These are phyloP conservation scores for Platalea minor DNA, from an alignment of 2,797 vertebrate genomes.

Conservation along the genomic window DNA sequence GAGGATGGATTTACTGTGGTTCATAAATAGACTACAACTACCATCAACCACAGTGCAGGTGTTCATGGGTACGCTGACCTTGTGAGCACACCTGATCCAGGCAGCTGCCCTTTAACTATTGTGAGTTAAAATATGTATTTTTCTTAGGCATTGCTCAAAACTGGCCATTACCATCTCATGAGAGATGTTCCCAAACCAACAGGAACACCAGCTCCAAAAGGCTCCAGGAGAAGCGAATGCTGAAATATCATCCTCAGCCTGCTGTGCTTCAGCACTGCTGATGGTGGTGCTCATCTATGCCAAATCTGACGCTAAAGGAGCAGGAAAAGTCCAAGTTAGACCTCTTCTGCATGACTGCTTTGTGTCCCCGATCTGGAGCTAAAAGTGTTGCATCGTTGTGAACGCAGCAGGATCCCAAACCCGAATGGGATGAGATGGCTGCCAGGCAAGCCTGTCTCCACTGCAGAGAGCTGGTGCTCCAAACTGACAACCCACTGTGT, in stretches of 20 bases:
- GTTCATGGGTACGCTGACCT: neutral
- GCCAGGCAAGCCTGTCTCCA: neutral
- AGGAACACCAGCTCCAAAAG: neutral
- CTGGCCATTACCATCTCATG: neutral
- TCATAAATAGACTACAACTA: neutral
- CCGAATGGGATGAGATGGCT: neutral
- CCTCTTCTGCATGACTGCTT: neutral
- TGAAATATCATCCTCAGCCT: neutral
- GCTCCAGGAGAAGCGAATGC: neutral
- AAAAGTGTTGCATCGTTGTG: neutral
- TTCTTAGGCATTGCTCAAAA: neutral
- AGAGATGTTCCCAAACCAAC: neutral
- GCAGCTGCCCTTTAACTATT: neutral
- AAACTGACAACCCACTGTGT: neutral
- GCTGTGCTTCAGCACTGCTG: neutral
- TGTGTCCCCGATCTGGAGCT: neutral
- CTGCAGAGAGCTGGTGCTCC: neutral
- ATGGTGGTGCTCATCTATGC: neutral
- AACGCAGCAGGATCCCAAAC: rapidly evolving
- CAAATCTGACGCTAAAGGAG: neutral
- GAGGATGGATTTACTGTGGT: neutral
- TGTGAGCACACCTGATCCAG: neutral
- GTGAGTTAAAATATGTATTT: neutral
- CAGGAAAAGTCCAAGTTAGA: neutral
- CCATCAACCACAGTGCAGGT: neutral